Percentiles rank a stretch among this genome's conserved stretches.
Evolutionary conservation across 2,113 vertebrate species (phyloP).

Genomic region (Ammodramus savannarum): DNA sequence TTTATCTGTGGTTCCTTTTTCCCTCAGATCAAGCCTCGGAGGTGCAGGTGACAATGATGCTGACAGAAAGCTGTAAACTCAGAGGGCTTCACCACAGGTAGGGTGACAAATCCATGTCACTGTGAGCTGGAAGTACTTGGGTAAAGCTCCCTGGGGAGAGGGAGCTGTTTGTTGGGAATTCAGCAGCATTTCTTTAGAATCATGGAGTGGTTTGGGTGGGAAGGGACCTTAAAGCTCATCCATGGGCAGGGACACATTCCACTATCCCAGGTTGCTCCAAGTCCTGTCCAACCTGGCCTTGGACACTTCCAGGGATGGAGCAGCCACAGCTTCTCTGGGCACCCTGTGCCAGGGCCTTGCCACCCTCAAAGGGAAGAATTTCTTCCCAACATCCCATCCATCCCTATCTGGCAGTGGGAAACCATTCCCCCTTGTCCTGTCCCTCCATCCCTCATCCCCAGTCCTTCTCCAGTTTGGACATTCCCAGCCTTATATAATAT

Average conservation of each 20-base stretch:
- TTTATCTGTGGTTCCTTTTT: not conserved
- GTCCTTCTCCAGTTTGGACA: not conserved
- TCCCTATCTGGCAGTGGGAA: accelerated
- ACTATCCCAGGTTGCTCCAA: accelerated
- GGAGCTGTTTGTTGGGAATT: not conserved
- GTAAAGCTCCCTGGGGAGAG: not conserved
- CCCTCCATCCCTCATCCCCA: accelerated
- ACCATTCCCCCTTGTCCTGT: not conserved
- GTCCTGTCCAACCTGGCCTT: accelerated
- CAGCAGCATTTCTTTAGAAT: not conserved
- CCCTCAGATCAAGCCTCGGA: slow-evolving; percentile 92
- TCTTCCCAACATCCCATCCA: not conserved
- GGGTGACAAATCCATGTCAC: not conserved
- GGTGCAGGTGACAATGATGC: slow-evolving; percentile 98
- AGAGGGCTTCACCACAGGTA: slow-evolving; percentile 97
- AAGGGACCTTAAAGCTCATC: not conserved
- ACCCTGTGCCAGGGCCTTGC: accelerated
- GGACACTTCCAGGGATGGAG: not conserved
- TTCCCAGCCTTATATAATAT: not conserved
- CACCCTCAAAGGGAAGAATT: accelerated
- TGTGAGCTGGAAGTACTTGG: not conserved
- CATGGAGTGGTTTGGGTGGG: not conserved
- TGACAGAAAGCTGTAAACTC: slow-evolving; percentile 97
- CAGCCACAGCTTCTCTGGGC: not conserved
- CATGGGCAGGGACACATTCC: not conserved